Percentiles rank a stretch among this genome's conserved stretches.
phyloP scores from a whole-genome alignment of 2,797 vertebrate genomes.

The Crocodylus rhombifer region DNA sequence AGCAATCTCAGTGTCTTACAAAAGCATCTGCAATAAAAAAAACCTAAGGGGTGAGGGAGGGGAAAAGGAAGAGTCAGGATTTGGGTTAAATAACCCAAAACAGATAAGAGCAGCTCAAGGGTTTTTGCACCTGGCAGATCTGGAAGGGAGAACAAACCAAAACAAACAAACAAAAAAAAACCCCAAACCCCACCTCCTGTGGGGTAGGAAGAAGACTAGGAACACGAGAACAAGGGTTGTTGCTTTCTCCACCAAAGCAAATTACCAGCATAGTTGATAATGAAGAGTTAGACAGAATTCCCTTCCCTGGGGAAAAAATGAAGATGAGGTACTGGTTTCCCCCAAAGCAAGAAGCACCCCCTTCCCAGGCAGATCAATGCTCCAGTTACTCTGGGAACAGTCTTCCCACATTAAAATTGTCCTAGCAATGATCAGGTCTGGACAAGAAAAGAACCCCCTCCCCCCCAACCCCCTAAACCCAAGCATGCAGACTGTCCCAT shows the following conservation, averaged over 20 bases:
- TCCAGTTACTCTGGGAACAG: constrained; percentile 45
- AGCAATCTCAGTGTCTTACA: constrained; percentile 55
- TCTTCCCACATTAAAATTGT: constrained; percentile 47
- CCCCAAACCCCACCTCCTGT: neutral
- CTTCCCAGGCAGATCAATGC: constrained; percentile 47
- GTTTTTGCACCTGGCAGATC: constrained; percentile 7
- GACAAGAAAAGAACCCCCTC: constrained; percentile 1
- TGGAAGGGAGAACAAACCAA: constrained; percentile 30
- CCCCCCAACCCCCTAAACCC: neutral
- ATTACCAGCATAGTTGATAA: constrained; percentile 40
- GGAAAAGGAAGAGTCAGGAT: neutral
- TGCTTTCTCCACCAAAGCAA: neutral
- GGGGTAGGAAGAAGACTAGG: neutral
- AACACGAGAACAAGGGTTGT: neutral
- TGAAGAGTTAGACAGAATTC: neutral
- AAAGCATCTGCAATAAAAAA: constrained; percentile 49
- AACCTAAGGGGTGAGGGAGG: constrained; percentile 24
- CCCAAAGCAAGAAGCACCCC: constrained; percentile 10
- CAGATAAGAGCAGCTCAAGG: neutral
- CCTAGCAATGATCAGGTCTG: neutral
- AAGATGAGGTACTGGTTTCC: constrained; percentile 60
- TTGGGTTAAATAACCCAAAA: neutral
- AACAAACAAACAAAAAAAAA: neutral
- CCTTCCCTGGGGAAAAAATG: constrained; percentile 40
- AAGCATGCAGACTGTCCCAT: neutral